Conservation (phyloP, 2,113 vertebrate species). For the Anoplopoma fimbria region DNA sequence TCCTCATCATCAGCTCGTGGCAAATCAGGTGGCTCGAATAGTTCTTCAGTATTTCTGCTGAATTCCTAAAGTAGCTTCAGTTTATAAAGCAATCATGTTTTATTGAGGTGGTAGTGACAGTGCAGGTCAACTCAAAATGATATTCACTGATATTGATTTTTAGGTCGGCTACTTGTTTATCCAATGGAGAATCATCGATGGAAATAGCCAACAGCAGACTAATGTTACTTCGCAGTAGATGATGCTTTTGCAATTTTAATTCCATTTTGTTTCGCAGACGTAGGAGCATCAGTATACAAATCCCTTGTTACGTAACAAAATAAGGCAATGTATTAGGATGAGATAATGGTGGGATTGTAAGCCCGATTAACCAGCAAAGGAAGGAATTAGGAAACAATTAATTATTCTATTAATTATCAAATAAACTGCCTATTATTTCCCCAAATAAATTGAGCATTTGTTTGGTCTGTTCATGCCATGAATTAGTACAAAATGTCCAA, state of each 20-base stretch:
- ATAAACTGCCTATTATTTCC: neutral
- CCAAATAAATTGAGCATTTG: neutral
- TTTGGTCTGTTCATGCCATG: neutral
- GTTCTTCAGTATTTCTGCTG: neutral
- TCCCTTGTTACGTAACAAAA: slow-evolving; percentile 55
- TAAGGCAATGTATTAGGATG: slow-evolving; percentile 27
- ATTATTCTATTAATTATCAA: neutral
- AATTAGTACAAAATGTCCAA: neutral
- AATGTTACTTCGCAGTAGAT: slow-evolving; percentile 20
- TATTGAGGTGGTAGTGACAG: neutral
- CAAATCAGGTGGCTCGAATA: neutral
- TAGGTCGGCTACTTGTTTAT: slow-evolving; percentile 46
- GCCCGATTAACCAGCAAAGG: slow-evolving; percentile 9
- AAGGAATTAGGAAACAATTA: neutral
- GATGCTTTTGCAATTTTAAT: slow-evolving; percentile 41
- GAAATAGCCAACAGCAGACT: slow-evolving; percentile 50
- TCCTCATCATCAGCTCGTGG: neutral
- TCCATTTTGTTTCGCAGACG: slow-evolving; percentile 46
- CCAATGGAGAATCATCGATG: slow-evolving; percentile 45
- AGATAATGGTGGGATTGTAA: slow-evolving; percentile 41
- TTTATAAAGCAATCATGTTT: slow-evolving; percentile 1
- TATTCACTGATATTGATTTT: slow-evolving; percentile 61
- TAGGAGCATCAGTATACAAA: slow-evolving; percentile 39
- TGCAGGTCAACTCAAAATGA: slow-evolving; percentile 37
- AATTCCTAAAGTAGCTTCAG: slow-evolving; percentile 4